These are phyloP conservation scores for Chironomus tentans DNA, from an alignment of 2,888 invertebrate genomes.

Conservation along the genomic window DNA sequence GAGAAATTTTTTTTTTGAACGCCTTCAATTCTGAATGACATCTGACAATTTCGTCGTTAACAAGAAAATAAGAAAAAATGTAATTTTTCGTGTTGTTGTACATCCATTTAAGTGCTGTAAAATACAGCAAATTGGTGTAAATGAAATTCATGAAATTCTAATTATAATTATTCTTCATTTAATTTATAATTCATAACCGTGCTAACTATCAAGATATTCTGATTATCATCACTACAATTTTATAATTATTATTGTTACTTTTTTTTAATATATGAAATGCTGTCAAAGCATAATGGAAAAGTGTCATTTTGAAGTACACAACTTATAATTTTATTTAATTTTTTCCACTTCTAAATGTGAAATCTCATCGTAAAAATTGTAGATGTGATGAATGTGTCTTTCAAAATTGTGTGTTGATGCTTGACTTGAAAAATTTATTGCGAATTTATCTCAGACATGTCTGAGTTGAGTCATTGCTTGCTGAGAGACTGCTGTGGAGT, in stretches of 20 bases:
- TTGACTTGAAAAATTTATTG: background rate
- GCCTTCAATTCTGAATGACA: background rate
- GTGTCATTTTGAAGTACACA: background rate
- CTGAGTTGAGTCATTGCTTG: too few relatives aligned
- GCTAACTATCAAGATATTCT: background rate
- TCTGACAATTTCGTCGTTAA: background rate
- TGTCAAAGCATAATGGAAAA: constrained; percentile 8
- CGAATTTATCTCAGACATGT: background rate
- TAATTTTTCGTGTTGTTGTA: too few relatives aligned
- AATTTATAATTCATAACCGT: background rate
- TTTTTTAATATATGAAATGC: background rate
- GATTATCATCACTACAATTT: background rate
- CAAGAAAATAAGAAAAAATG: too few relatives aligned
- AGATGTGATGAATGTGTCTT: background rate
- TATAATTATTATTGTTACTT: background rate
- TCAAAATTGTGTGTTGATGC: background rate
- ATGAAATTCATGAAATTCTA: constrained; percentile 25
- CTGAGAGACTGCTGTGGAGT: too few relatives aligned
- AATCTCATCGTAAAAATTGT: too few relatives aligned
- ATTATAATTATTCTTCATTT: constrained; percentile 5
- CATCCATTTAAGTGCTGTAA: background rate
- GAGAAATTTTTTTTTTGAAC: background rate
- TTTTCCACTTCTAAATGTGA: background rate
- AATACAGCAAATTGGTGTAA: constrained; percentile 23
- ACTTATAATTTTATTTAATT: background rate